Conservation (phyloP, 2,113 vertebrate genomes). For the Peucedramus taeniatus region DNA sequence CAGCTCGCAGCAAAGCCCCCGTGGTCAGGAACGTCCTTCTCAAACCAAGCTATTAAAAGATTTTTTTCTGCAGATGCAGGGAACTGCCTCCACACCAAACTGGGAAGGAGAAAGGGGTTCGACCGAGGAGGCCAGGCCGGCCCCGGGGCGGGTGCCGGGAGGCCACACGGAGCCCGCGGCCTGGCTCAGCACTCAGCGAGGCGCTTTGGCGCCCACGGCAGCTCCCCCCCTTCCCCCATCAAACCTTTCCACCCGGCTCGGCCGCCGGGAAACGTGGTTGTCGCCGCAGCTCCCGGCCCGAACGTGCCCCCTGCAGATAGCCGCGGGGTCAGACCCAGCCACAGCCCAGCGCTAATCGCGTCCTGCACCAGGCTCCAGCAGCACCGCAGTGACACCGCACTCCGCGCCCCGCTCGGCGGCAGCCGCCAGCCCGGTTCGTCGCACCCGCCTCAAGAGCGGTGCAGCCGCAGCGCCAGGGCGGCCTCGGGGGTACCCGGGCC, state of each 20-base stretch:
- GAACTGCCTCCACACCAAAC: background rate
- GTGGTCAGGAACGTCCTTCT: background rate
- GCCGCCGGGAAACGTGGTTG: background rate
- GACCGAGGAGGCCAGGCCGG: background rate
- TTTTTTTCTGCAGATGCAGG: background rate
- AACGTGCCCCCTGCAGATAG: background rate
- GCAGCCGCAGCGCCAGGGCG: background rate
- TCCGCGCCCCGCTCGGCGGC: fast-evolving
- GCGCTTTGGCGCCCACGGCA: background rate
- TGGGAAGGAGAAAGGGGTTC: fast-evolving
- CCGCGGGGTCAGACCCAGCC: background rate
- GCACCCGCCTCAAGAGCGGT: background rate
- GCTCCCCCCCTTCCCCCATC: background rate
- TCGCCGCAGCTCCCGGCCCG: background rate
- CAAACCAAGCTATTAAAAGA: background rate
- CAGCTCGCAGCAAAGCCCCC: background rate
- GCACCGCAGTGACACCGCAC: fast-evolving
- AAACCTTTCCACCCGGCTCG: background rate
- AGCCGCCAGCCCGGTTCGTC: fast-evolving
- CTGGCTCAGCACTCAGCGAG: background rate
- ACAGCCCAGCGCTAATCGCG: background rate
- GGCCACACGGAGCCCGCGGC: background rate
- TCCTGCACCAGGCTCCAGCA: fast-evolving
- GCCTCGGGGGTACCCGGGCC: background rate
- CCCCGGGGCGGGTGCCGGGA: too few relatives aligned